phyloP scores from a whole-genome alignment of 53 echinoderm and acorn worm species.

The Echinometra lucunter region DNA sequence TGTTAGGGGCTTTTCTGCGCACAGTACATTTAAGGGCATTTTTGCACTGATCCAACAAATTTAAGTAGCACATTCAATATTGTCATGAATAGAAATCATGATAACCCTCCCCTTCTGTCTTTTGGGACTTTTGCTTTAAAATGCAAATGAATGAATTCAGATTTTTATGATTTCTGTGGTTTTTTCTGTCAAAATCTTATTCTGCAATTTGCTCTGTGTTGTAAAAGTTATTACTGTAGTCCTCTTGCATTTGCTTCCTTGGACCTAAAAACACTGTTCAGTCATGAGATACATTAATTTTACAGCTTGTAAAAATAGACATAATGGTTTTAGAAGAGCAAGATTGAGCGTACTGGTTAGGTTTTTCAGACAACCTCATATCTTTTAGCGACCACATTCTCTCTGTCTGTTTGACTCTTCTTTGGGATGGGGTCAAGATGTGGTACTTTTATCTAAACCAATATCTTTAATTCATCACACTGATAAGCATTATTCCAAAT shows the following conservation, averaged over 20 bases:
- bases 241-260: not conserved
- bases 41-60: too few species aligned
- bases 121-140: too few species aligned
- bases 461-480: not conserved
- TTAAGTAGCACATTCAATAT: too few species aligned
- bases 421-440: not conserved
- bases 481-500: conserved; percentile 1
- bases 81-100: too few species aligned
- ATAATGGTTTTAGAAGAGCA: not conserved
- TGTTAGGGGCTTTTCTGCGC: too few species aligned
- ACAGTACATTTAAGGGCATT: too few species aligned
- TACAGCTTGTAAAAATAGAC: not conserved
- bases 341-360: not conserved
- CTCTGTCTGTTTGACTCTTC: not conserved
- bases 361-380: conserved; percentile 3
- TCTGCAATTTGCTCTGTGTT: not conserved
- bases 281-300: not conserved
- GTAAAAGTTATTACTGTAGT: not conserved
- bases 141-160: too few species aligned
- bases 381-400: not conserved
- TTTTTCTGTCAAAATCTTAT: not conserved
- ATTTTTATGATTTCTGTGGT: not conserved
- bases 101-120: too few species aligned
- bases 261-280: not conserved
- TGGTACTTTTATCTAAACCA: not conserved